These are phyloP conservation scores for Beroe forskalii DNA, from an alignment of 37 sponge, comb jelly and placozoan species.

Conservation along the genomic window DNA sequence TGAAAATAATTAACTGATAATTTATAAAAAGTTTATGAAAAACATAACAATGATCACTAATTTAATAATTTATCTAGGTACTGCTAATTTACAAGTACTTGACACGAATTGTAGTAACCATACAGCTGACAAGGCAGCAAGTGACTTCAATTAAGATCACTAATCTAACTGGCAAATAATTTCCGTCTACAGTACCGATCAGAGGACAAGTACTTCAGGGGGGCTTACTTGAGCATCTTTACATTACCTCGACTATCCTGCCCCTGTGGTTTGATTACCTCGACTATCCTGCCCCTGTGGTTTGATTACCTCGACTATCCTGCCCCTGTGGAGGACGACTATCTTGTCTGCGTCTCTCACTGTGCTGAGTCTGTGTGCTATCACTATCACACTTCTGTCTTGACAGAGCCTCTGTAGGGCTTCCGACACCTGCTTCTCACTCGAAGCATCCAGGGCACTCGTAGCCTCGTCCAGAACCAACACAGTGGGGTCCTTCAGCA, in stretches of 20 bases:
- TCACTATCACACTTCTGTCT: slow-evolving; percentile 88
- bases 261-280: slow-evolving; percentile 73
- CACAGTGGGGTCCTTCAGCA: slow-evolving; percentile 80
- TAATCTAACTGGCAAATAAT: no score
- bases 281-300: slow-evolving; percentile 70
- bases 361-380: slow-evolving; percentile 91
- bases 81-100: no score
- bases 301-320: slow-evolving; percentile 71
- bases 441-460: slow-evolving; percentile 86
- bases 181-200: no score
- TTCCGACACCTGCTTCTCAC: slow-evolving; percentile 80
- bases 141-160: no score
- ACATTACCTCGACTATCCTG: slow-evolving; percentile 70
- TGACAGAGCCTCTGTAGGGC: slow-evolving; percentile 75
- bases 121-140: no score
- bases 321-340: slow-evolving; percentile 75
- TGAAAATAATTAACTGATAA: no score
- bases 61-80: no score
- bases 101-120: no score
- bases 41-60: no score
- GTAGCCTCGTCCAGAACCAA: slow-evolving; percentile 92
- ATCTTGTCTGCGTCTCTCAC: slow-evolving; percentile 82
- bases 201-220: no score
- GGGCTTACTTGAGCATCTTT: no score
- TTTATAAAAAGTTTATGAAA: no score